phyloP scores from a whole-genome alignment of 2,113 vertebrate species.

The Corynorhinus townsendii region DNA sequence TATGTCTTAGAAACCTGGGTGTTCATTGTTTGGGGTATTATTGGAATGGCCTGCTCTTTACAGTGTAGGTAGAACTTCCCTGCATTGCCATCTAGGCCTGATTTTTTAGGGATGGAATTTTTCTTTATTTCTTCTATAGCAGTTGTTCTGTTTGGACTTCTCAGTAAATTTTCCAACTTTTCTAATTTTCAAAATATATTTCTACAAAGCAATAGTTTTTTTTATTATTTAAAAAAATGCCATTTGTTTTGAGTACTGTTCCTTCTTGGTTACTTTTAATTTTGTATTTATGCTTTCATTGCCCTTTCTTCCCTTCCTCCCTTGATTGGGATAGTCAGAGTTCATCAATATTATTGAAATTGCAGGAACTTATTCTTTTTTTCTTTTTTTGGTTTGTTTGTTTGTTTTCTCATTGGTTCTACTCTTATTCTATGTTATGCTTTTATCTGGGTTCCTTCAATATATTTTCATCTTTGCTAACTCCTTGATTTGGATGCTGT shows the following conservation, averaged over 20 bases:
- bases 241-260: background rate
- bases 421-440: background rate
- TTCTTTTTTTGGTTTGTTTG: background rate
- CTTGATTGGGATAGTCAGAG: too few species aligned
- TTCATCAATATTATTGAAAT: background rate
- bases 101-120: background rate
- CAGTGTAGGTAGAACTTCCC: too few species aligned
- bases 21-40: background rate
- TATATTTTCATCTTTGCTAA: background rate
- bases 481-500: background rate
- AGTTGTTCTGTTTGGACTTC: background rate
- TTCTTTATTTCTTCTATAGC: background rate
- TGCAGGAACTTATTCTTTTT: background rate
- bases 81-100: background rate
- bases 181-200: background rate
- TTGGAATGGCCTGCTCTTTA: background rate
- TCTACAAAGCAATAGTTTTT: background rate
- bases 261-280: background rate
- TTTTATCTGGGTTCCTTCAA: background rate
- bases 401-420: background rate
- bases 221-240: background rate
- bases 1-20: accelerated
- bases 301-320: too few species aligned
- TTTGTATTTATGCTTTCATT: background rate
- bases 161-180: background rate